Evolutionary conservation across 2,797 vertebrate genomes (phyloP).

Genomic region (Pelobates cultripes): DNA sequence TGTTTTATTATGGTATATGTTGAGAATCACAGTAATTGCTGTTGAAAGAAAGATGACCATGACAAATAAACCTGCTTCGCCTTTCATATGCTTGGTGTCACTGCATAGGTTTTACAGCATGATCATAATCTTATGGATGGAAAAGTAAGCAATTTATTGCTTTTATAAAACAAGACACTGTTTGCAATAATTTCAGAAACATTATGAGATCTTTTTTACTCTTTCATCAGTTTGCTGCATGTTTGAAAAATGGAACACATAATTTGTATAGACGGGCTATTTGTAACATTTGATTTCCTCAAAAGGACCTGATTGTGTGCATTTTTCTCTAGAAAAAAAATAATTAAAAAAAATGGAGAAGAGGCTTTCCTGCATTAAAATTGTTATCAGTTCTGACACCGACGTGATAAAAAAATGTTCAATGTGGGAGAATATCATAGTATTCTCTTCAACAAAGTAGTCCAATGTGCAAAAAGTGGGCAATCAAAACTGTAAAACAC

Average conservation of each 20-base stretch:
- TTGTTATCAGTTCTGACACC: too few relatives aligned
- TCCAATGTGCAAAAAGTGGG: too few relatives aligned
- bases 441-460: too few relatives aligned
- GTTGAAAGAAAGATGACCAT: not conserved
- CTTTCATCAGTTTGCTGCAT: not conserved
- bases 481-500: too few relatives aligned
- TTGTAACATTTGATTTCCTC: constrained; percentile 19
- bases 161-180: not conserved
- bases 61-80: not conserved
- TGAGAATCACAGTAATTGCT: too few relatives aligned
- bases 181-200: constrained; percentile 8
- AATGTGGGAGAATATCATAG: too few relatives aligned
- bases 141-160: not conserved
- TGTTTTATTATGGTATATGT: too few relatives aligned
- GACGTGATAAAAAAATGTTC: too few relatives aligned
- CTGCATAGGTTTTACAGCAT: not conserved
- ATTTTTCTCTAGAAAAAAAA: constrained; percentile 4
- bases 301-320: not conserved
- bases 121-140: not conserved
- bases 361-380: constrained; percentile 14
- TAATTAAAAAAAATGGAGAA: not conserved
- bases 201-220: not conserved
- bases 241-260: constrained; percentile 40
- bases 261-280: constrained; percentile 24
- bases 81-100: not conserved